These are phyloP conservation scores for Stegodyphus mimosarum DNA, from an alignment of 1,140 invertebrate genomes.

Conservation along the genomic window DNA sequence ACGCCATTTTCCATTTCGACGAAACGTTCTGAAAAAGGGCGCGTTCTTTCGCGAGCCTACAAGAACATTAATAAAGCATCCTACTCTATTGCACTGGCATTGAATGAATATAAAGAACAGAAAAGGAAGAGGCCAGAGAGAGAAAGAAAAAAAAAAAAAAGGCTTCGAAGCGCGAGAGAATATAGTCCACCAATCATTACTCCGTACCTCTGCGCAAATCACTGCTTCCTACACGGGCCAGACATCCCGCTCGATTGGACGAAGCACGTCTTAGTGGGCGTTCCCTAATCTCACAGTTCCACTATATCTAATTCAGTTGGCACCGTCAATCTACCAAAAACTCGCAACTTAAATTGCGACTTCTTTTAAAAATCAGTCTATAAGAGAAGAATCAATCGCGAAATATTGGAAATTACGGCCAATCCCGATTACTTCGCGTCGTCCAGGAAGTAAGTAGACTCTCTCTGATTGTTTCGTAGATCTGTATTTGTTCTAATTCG, in stretches of 20 bases:
- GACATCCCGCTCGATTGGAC: slow-evolving; percentile 18
- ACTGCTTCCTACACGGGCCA: slow-evolving; percentile 22
- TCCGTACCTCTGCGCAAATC: slow-evolving; percentile 57
- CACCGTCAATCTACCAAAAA: slow-evolving; percentile 53
- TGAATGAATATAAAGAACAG: no score
- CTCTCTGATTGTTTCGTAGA: slow-evolving; percentile 49
- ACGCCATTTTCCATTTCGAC: no score
- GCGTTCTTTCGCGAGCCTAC: no score
- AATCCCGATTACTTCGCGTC: neutral
- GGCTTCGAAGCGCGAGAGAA: neutral
- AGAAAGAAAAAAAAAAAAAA: no score
- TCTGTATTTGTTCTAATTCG: slow-evolving; percentile 58
- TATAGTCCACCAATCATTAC: slow-evolving; percentile 17
- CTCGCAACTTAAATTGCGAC: slow-evolving; percentile 57
- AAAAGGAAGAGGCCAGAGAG: no score
- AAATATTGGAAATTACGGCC: slow-evolving; percentile 25
- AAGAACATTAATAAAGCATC: no score
- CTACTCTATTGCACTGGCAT: no score
- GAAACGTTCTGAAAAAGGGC: no score
- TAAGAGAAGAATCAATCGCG: neutral
- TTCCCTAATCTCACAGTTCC: slow-evolving; percentile 6
- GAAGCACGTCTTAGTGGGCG: slow-evolving; percentile 1
- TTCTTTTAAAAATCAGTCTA: slow-evolving; percentile 50
- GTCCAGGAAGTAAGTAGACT: slow-evolving; percentile 47
- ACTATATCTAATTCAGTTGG: slow-evolving; percentile 59